Conservation (phyloP, 53 echinoderm and acorn worm genomes). For the Antedon mediterranea region DNA sequence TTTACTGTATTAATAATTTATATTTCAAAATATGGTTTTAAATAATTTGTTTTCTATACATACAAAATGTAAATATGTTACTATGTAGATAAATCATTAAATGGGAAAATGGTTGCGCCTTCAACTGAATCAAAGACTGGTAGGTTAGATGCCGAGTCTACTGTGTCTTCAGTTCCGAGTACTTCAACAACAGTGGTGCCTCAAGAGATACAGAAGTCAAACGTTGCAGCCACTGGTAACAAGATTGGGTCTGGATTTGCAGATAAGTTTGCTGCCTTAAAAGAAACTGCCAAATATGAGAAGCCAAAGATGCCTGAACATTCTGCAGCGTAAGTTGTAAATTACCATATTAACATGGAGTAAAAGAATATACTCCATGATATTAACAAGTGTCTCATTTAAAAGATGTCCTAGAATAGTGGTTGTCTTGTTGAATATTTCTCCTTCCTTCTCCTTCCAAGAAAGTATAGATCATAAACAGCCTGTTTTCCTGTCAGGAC, state of each 20-base stretch:
- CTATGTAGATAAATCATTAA: neutral
- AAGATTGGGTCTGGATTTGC: constrained; percentile 25
- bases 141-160: neutral
- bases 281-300: constrained; percentile 10
- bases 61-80: no score
- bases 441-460: no score
- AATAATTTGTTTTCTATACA: no score
- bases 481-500: no score
- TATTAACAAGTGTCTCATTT: no score
- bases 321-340: neutral
- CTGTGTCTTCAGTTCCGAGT: neutral
- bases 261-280: constrained; percentile 21
- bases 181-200: neutral
- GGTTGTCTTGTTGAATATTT: no score
- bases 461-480: no score
- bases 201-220: neutral
- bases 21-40: no score
- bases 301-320: constrained; percentile 11
- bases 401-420: no score
- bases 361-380: no score
- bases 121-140: neutral
- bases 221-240: neutral
- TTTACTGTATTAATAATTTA: no score
- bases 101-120: neutral
- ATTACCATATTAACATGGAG: no score